Conservation (phyloP, 92 coral and sea anemone species). For the Epizoanthus illoricatus region DNA sequence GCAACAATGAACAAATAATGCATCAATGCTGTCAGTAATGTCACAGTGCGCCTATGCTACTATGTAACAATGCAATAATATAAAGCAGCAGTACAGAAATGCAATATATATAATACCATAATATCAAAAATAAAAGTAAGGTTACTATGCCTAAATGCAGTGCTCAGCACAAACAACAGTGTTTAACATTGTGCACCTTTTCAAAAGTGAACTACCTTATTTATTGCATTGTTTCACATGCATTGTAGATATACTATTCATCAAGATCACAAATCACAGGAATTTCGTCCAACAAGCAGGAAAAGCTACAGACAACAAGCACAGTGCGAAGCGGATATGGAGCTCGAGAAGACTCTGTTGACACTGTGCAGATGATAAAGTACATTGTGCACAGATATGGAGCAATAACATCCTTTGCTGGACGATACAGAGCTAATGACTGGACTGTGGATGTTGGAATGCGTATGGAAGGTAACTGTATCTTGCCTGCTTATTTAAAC, state of each 20-base stretch:
- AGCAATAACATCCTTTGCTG: constrained; percentile 6
- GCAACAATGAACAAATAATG: too few species aligned
- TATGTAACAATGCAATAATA: too few species aligned
- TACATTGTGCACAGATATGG: constrained; percentile 1
- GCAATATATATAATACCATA: too few species aligned
- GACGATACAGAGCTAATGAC: neutral
- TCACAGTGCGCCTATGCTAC: too few species aligned
- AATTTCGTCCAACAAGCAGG: neutral
- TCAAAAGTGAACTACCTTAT: neutral
- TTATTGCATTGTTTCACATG: neutral
- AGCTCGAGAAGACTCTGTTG: neutral
- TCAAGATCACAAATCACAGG: neutral
- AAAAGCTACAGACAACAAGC: neutral
- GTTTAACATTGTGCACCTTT: neutral
- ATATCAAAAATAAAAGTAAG: too few species aligned
- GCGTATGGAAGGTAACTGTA: neutral
- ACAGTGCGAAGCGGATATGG: neutral
- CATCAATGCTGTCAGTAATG: too few species aligned
- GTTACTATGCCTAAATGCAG: too few species aligned
- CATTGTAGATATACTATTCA: neutral
- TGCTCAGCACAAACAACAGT: too few species aligned
- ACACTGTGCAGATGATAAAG: neutral
- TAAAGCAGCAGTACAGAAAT: too few species aligned
- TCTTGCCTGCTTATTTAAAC: too few species aligned
- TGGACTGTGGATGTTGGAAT: neutral